These are phyloP conservation scores for Conopomorpha cramerella DNA, from an alignment of 1,140 invertebrate species.

Conservation along the genomic window DNA sequence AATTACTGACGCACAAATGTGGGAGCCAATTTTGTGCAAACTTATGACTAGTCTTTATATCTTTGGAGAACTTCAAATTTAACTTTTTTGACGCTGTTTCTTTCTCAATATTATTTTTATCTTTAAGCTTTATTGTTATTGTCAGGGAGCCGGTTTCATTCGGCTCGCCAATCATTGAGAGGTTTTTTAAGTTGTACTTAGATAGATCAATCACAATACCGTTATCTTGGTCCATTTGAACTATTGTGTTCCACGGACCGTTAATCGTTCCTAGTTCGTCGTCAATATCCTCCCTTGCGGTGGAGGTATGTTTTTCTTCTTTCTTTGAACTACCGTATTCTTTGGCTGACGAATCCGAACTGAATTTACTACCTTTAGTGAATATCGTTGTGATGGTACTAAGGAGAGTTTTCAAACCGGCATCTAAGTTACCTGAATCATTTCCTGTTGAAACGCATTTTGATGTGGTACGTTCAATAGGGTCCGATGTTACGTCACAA, in stretches of 20 bases:
- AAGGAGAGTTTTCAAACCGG: constrained; percentile 19
- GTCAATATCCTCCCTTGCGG: constrained; percentile 5
- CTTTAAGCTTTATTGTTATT: constrained; percentile 22
- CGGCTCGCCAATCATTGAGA: constrained; percentile 18
- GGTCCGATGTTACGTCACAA: constrained; percentile 29
- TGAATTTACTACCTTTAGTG: constrained; percentile 11
- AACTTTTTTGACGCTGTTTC: constrained; percentile 11
- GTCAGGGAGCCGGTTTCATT: constrained; percentile 12
- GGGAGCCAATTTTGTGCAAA: too few species aligned
- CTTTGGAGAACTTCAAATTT: constrained; percentile 15
- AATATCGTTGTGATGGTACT: constrained; percentile 25
- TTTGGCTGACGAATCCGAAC: too few species aligned
- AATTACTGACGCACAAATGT: too few species aligned
- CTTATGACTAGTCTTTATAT: too few species aligned
- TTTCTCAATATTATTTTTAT: constrained; percentile 12
- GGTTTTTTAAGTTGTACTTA: constrained; percentile 23
- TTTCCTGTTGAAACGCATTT: constrained; percentile 18
- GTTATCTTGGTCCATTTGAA: constrained; percentile 13
- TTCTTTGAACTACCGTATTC: constrained; percentile 3
- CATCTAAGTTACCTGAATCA: neutral
- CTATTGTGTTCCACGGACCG: constrained; percentile 7
- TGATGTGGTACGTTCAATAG: constrained; percentile 23
- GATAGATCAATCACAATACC: constrained; percentile 24
- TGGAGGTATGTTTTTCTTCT: constrained; percentile 2
- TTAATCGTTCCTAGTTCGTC: constrained; percentile 14